These are phyloP conservation scores for Galbula dea DNA, from an alignment of 2,113 vertebrate species.

Conservation along the genomic window DNA sequence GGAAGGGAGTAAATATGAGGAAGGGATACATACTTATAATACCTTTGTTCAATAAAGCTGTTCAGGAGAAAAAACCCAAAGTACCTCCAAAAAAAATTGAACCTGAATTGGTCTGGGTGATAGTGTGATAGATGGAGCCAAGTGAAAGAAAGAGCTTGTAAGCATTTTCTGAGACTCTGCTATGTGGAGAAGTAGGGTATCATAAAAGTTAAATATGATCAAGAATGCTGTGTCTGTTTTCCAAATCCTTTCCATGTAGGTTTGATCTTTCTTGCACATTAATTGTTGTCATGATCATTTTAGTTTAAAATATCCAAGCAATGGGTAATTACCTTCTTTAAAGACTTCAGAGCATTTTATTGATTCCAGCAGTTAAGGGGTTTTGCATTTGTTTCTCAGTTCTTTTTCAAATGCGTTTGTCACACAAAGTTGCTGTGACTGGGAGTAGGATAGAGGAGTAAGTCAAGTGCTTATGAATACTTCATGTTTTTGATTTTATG, in stretches of 20 bases:
- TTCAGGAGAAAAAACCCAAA: neutral
- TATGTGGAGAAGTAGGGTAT: neutral
- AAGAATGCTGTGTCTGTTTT: neutral
- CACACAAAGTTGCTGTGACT: neutral
- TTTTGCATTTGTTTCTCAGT: neutral
- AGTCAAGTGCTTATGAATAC: neutral
- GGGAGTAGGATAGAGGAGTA: neutral
- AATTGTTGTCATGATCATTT: neutral
- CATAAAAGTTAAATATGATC: neutral
- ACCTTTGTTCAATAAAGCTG: neutral
- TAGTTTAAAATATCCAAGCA: slow-evolving; percentile 16
- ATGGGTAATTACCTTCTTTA: neutral
- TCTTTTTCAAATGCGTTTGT: neutral
- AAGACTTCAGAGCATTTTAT: slow-evolving; percentile 3
- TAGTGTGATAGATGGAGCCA: neutral
- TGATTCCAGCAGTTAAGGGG: neutral
- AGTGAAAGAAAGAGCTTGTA: neutral
- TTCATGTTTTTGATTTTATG: neutral
- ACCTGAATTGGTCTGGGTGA: neutral
- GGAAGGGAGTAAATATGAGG: neutral
- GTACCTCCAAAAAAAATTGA: neutral
- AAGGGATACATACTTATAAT: neutral
- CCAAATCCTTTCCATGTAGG: neutral
- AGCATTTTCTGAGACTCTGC: neutral
- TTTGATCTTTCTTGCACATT: slow-evolving; percentile 1